Conservation (phyloP, 2,113 vertebrate species). For the Noturus placidus region DNA sequence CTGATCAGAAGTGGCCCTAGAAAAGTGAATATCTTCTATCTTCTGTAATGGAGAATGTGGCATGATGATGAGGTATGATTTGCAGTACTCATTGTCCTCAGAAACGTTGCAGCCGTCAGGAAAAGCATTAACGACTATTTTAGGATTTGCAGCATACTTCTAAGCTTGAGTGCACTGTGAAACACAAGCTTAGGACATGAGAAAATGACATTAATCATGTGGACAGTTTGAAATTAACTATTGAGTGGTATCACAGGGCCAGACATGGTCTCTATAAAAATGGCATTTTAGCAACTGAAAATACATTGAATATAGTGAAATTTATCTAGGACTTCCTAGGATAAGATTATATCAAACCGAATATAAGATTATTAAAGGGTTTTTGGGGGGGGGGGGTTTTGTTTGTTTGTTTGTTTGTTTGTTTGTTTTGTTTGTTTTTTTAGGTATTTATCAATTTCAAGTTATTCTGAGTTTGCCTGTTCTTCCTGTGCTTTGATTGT, state of each 20-base stretch:
- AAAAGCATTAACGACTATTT: constrained; percentile 1
- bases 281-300: not conserved
- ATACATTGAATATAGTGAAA: not conserved
- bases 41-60: constrained; percentile 8
- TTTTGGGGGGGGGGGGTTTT: not conserved
- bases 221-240: constrained; percentile 16
- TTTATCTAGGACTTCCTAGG: not conserved
- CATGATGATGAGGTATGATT: not conserved
- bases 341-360: not conserved
- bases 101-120: constrained; percentile 25
- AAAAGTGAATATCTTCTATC: constrained; percentile 12
- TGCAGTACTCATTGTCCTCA: constrained; percentile 6
- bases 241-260: not conserved
- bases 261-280: not conserved
- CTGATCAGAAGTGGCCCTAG: constrained; percentile 1
- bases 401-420: no score
- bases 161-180: not conserved
- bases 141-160: constrained; percentile 5
- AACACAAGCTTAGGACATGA: not conserved
- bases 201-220: constrained; percentile 22
- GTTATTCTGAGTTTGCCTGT: no score
- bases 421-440: not conserved
- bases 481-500: no score
- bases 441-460: not conserved
- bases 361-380: not conserved